Conservation (phyloP, 2,113 vertebrate species). For the Zosterops japonicus region DNA sequence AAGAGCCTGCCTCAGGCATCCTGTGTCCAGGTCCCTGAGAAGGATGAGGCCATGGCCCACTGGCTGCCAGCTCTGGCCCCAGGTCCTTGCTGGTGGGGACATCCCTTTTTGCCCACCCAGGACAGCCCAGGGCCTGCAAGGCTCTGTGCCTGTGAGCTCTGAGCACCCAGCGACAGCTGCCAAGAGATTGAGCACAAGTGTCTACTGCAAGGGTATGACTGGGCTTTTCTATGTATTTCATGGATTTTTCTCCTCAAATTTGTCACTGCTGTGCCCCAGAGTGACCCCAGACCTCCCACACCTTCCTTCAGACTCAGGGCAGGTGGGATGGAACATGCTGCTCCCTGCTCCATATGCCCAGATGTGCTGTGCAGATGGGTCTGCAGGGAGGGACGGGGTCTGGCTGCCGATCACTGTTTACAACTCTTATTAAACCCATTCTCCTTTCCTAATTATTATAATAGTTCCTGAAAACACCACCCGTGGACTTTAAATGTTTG, state of each 20-base stretch:
- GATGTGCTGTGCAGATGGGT: background rate
- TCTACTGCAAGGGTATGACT: background rate
- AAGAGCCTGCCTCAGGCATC: background rate
- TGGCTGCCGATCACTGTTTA: background rate
- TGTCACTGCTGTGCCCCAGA: background rate
- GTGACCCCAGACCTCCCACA: background rate
- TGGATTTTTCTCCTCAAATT: background rate
- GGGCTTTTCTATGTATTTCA: too few species aligned
- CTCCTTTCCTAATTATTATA: conserved; percentile 39
- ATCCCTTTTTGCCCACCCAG: background rate
- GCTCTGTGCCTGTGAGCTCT: background rate
- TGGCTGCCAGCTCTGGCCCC: background rate
- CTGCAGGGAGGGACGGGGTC: background rate
- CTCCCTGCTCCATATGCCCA: background rate
- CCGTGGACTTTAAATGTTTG: conserved; percentile 21
- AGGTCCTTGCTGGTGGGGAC: rapidly evolving
- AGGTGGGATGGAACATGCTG: background rate
- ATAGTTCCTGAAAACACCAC: background rate
- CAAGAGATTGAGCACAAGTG: rapidly evolving
- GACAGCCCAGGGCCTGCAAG: background rate
- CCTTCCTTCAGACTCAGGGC: background rate
- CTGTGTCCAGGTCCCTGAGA: rapidly evolving
- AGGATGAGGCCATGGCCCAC: background rate
- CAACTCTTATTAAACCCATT: conserved; percentile 32
- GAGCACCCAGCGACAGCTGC: rapidly evolving